phyloP scores from a whole-genome alignment of 2,797 vertebrate species.

The Schizopygopsis malacanthus region DNA sequence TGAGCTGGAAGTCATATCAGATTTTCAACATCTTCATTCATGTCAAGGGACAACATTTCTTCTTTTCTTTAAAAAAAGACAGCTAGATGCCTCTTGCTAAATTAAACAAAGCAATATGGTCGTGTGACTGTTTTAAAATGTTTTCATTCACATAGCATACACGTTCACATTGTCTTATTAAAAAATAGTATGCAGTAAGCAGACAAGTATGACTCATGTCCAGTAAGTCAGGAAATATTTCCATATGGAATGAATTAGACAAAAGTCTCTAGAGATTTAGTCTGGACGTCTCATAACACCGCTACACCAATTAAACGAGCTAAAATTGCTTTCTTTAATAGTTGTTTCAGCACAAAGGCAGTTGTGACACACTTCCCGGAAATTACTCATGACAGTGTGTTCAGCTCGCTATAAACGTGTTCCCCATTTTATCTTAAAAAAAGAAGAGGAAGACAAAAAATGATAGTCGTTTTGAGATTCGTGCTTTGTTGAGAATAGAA shows the following conservation, averaged over 20 bases:
- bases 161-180: neutral
- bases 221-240: conserved; percentile 15
- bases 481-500: neutral
- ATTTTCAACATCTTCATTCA: neutral
- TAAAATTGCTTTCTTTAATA: conserved; percentile 8
- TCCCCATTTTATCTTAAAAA: conserved; percentile 28
- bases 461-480: neutral
- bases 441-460: neutral
- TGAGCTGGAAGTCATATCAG: neutral
- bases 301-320: conserved; percentile 12
- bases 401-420: conserved; percentile 37
- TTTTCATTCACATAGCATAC: neutral
- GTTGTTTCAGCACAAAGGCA: conserved; percentile 41
- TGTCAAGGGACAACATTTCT: neutral
- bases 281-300: neutral
- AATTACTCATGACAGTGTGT: conserved; percentile 49
- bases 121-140: neutral
- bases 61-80: neutral
- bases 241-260: conserved; percentile 26
- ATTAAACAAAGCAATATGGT: neutral
- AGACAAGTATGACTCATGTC: neutral
- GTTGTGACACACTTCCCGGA: conserved; percentile 59
- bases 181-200: neutral
- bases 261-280: neutral
- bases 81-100: neutral